These are phyloP conservation scores for Xiphophorus birchmanni DNA, from an alignment of 2,797 vertebrate genomes.

Conservation along the genomic window DNA sequence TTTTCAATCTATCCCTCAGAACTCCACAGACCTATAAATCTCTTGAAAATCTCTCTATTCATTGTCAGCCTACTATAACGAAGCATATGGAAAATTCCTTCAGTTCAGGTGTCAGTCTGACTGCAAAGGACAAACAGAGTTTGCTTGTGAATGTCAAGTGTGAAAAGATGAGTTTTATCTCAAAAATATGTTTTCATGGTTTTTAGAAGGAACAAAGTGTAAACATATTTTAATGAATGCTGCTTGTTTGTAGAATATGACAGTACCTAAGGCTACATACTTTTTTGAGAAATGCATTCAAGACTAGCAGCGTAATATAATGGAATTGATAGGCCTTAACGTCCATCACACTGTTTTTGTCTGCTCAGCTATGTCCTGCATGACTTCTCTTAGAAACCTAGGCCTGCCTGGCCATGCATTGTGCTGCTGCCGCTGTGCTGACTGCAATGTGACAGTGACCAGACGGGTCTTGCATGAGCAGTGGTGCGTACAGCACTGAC, in stretches of 20 bases:
- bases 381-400: background rate
- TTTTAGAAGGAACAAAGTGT: constrained; percentile 13
- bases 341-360: background rate
- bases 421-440: background rate
- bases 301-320: background rate
- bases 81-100: constrained; percentile 53
- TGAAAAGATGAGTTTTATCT: constrained; percentile 13
- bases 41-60: constrained; percentile 77
- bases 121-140: constrained; percentile 43
- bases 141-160: constrained; percentile 30
- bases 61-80: constrained; percentile 64
- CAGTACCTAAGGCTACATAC: background rate
- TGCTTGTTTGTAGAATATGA: background rate
- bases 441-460: background rate
- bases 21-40: constrained; percentile 77
- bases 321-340: background rate
- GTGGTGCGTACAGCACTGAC: background rate
- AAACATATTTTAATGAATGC: constrained; percentile 2
- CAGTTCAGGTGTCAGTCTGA: constrained; percentile 43
- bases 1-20: constrained; percentile 75
- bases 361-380: background rate
- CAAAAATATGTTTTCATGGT: constrained; percentile 20
- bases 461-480: background rate
- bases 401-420: background rate
- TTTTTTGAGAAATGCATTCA: background rate